These are phyloP conservation scores for Myotis lucifugus DNA, from an alignment of 2,113 vertebrate genomes.

Conservation along the genomic window DNA sequence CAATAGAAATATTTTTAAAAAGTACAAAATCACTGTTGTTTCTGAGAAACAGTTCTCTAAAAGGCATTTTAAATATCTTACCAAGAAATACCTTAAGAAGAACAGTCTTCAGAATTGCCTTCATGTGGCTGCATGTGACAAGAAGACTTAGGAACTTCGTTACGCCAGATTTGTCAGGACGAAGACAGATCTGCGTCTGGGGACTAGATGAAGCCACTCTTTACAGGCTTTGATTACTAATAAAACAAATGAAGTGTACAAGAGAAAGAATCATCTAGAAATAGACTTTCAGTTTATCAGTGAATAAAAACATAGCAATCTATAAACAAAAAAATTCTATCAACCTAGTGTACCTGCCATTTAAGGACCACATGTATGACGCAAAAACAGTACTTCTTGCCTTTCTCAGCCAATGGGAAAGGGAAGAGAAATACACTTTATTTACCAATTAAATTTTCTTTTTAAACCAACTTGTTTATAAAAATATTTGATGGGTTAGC, in stretches of 20 bases:
- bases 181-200: not conserved
- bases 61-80: not conserved
- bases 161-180: not conserved
- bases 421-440: not conserved
- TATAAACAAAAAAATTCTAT: not conserved
- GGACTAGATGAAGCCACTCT: not conserved
- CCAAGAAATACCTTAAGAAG: not conserved
- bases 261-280: not conserved
- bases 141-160: not conserved
- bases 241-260: not conserved
- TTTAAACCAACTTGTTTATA: not conserved
- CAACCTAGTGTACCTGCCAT: not conserved
- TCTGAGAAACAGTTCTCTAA: not conserved
- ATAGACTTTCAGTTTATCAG: not conserved
- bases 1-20: too few species aligned
- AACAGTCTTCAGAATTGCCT: not conserved
- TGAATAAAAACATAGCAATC: not conserved
- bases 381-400: not conserved
- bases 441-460: not conserved
- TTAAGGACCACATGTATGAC: not conserved
- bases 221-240: not conserved
- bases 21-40: not conserved
- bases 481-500: not conserved
- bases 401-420: not conserved
- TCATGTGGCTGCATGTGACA: not conserved